Conservation (phyloP, 1,140 invertebrate species). For the Tetranychus cinnabarinus region DNA sequence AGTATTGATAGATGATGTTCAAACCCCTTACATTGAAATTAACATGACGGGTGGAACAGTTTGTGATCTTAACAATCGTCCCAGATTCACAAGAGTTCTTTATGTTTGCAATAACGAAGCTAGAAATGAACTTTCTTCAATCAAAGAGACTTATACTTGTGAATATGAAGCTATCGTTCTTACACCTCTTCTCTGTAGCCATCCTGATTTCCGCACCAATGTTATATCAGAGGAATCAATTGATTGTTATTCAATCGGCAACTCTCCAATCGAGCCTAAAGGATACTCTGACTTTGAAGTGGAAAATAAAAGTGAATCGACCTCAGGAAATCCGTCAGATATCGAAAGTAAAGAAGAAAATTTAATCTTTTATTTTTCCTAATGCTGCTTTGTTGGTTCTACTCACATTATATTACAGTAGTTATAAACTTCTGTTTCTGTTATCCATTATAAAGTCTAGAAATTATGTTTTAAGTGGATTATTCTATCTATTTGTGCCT, state of each 20-base stretch:
- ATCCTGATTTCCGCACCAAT: constrained; percentile 54
- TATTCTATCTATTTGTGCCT: too few relatives aligned
- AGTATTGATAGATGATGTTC: constrained; percentile 59
- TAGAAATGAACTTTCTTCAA: constrained; percentile 59
- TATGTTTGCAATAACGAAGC: constrained; percentile 50
- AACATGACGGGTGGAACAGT: constrained; percentile 39
- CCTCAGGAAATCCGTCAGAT: too few relatives aligned
- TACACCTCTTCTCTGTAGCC: constrained; percentile 55
- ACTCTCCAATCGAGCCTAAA: constrained; percentile 43
- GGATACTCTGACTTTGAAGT: constrained; percentile 40
- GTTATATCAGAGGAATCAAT: constrained; percentile 36
- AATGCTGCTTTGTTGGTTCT: too few relatives aligned
- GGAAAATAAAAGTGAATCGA: neutral
- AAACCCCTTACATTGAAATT: constrained; percentile 37
- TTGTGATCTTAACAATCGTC: constrained; percentile 71
- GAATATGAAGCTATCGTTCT: constrained; percentile 76
- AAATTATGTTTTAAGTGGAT: too few relatives aligned
- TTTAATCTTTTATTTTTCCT: too few relatives aligned
- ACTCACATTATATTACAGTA: too few relatives aligned
- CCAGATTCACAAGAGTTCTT: constrained; percentile 46
- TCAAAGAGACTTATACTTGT: constrained; percentile 79
- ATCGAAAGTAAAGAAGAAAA: too few relatives aligned
- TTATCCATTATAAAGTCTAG: too few relatives aligned
- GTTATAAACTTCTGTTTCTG: too few relatives aligned
- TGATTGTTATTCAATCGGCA: constrained; percentile 43